A percentile compares a stretch with the other conserved stretches of the same genome.
phyloP scores from a whole-genome alignment of 2,888 invertebrate genomes.

The Xylota segnis region DNA sequence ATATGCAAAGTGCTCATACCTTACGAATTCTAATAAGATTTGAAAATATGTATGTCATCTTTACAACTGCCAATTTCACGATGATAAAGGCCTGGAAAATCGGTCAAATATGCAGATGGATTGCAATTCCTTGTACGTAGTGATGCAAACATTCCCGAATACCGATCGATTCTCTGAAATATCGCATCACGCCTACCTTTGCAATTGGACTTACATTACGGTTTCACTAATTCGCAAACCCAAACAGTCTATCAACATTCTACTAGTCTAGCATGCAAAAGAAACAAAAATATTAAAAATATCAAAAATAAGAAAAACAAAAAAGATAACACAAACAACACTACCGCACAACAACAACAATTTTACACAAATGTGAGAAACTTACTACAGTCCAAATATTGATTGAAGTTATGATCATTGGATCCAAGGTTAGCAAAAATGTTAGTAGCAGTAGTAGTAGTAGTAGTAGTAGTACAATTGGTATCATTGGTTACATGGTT shows the following conservation, averaged over 20 bases:
- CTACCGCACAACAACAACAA: constrained; percentile 63
- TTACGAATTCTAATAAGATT: no score
- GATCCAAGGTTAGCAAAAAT: constrained; percentile 78
- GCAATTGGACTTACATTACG: no score
- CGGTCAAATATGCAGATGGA: no score
- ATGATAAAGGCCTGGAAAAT: no score
- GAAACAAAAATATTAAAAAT: constrained; percentile 26
- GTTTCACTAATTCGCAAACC: constrained; percentile 7
- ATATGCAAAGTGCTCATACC: no score
- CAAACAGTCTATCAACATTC: constrained; percentile 33
- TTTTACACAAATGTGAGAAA: constrained; percentile 74
- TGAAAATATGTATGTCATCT: no score
- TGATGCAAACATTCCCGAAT: no score
- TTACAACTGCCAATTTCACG: no score
- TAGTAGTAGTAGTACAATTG: constrained; percentile 67
- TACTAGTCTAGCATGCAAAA: constrained; percentile 60
- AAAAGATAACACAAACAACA: constrained; percentile 34
- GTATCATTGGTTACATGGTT: constrained; percentile 59
- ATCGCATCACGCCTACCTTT: no score
- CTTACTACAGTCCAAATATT: constrained; percentile 84
- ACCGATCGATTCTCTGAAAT: no score
- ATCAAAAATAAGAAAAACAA: constrained; percentile 11
- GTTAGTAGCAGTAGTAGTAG: constrained; percentile 77
- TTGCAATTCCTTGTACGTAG: no score
- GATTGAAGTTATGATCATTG: constrained; percentile 79